These are phyloP conservation scores for Amiota communis DNA, from an alignment of 2,888 invertebrate genomes.

Conservation along the genomic window DNA sequence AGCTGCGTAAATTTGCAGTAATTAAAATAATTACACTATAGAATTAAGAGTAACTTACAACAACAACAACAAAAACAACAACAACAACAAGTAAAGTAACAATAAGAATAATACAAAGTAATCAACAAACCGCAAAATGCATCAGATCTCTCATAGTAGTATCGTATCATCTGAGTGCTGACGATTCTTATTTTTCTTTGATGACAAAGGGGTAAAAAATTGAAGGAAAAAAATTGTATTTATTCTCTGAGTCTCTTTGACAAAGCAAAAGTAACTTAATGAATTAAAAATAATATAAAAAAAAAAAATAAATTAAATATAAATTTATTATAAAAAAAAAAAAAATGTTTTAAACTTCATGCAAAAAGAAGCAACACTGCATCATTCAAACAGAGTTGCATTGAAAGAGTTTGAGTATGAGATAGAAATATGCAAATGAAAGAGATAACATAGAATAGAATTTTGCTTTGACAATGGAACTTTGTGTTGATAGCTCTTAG, in stretches of 20 bases:
- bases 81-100: background rate
- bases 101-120: conserved; percentile 14
- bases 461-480: background rate
- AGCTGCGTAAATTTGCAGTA: conserved; percentile 37
- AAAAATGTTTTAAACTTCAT: background rate
- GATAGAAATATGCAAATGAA: background rate
- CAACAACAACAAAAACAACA: conserved; percentile 12
- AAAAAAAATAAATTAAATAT: no score
- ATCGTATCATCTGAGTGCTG: no score
- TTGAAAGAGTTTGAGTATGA: background rate
- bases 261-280: background rate
- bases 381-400: background rate
- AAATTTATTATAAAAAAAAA: background rate
- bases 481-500: no score
- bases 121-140: conserved; percentile 22
- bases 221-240: background rate
- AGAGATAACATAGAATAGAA: background rate
- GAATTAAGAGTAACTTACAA: conserved; percentile 9
- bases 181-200: no score
- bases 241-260: no score
- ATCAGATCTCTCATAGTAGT: background rate
- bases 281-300: background rate
- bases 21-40: conserved; percentile 36
- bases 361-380: no score
- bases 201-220: background rate